phyloP scores from a whole-genome alignment of 2,797 vertebrate species.

The Aplochiton taeniatus region DNA sequence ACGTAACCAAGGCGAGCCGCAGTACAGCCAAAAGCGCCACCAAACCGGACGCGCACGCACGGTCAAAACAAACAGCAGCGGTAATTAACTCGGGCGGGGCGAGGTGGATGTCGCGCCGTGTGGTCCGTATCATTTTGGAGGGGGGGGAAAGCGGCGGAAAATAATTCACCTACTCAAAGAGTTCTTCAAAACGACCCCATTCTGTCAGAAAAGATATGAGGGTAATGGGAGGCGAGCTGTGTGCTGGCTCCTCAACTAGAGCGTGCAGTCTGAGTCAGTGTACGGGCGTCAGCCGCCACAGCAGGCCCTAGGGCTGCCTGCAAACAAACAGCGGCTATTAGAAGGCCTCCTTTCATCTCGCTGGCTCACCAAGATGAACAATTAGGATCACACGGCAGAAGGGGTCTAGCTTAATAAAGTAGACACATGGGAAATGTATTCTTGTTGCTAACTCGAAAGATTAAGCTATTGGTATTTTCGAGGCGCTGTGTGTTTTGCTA shows the following conservation, averaged over 20 bases:
- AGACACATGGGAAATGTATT: background rate
- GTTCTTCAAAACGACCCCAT: conserved; percentile 48
- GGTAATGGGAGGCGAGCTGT: conserved; percentile 34
- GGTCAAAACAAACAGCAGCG: too few relatives aligned
- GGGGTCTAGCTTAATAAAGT: background rate
- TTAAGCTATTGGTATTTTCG: too few relatives aligned
- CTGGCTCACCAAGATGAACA: conserved; percentile 8
- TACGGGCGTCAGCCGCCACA: background rate
- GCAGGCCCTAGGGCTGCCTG: conserved; percentile 1
- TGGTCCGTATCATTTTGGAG: conserved; percentile 25
- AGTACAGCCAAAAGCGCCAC: too few relatives aligned
- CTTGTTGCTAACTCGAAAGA: background rate
- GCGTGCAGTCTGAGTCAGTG: conserved; percentile 1
- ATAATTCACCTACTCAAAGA: conserved; percentile 27
- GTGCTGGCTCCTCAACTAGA: conserved; percentile 14
- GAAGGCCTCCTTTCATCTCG: conserved; percentile 12
- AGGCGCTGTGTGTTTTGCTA: too few relatives aligned
- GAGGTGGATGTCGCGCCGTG: conserved; percentile 21
- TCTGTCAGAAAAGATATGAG: conserved; percentile 44
- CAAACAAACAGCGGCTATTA: conserved; percentile 19
- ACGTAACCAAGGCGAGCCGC: too few relatives aligned
- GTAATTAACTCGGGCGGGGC: too few relatives aligned
- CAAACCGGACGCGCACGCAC: too few relatives aligned
- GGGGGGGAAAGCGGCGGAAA: conserved; percentile 7
- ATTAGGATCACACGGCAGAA: conserved; percentile 4